These are phyloP conservation scores for Zaprionus gabonicus DNA, from an alignment of 1,140 invertebrate genomes.

Conservation along the genomic window DNA sequence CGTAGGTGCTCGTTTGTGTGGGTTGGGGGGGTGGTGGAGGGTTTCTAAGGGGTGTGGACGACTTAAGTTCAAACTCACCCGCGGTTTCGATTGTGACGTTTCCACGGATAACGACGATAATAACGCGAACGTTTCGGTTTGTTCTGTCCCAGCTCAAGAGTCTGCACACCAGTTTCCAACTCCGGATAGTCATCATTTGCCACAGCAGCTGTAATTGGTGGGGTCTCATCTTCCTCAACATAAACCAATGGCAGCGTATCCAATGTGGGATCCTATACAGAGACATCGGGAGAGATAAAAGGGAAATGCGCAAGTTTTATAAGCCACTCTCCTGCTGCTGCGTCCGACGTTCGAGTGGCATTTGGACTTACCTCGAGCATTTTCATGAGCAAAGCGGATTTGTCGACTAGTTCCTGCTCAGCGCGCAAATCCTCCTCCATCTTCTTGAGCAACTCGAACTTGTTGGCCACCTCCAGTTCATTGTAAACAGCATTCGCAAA, in stretches of 20 bases:
- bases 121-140: slow-evolving; percentile 86
- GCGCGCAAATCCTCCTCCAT: slow-evolving; percentile 77
- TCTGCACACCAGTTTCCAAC: slow-evolving; percentile 49
- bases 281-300: background rate
- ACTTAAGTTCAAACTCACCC: slow-evolving; percentile 58
- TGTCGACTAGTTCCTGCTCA: slow-evolving; percentile 82
- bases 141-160: slow-evolving; percentile 38
- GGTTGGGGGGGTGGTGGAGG: background rate
- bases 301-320: background rate
- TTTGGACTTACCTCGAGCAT: slow-evolving; percentile 72
- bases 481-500: slow-evolving; percentile 70
- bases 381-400: slow-evolving; percentile 83
- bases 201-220: slow-evolving; percentile 16
- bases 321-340: background rate
- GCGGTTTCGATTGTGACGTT: slow-evolving; percentile 85
- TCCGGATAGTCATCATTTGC: slow-evolving; percentile 58
- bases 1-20: background rate
- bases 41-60: background rate
- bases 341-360: background rate
- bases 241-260: slow-evolving; percentile 85
- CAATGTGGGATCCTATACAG: slow-evolving; percentile 66
- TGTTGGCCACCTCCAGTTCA: slow-evolving; percentile 70
- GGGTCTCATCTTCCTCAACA: slow-evolving; percentile 81
- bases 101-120: slow-evolving; percentile 87
- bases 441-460: slow-evolving; percentile 76